These are phyloP conservation scores for Ophion ellenae DNA, from an alignment of 2,888 invertebrate genomes.

Conservation along the genomic window DNA sequence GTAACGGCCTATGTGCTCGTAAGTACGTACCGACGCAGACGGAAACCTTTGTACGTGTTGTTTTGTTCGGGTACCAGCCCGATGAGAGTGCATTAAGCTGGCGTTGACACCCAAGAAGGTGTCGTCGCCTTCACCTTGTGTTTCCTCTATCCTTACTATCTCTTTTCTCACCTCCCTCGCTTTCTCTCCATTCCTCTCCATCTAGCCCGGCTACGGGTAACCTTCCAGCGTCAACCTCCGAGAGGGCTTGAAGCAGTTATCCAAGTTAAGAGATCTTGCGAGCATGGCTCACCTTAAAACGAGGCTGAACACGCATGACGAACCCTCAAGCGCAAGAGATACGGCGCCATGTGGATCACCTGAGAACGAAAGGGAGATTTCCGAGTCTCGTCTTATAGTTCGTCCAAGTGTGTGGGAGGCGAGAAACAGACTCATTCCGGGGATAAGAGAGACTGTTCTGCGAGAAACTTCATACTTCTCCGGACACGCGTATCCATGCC, in stretches of 20 bases:
- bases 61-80: neutral
- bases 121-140: constrained; percentile 18
- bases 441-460: constrained; percentile 22
- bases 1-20: constrained; percentile 5
- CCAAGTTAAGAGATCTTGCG: constrained; percentile 53
- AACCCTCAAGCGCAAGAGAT: neutral
- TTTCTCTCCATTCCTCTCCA: neutral
- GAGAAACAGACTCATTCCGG: constrained; percentile 43
- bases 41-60: constrained; percentile 28
- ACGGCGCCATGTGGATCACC: neutral
- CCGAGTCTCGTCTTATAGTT: neutral
- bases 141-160: constrained; percentile 11
- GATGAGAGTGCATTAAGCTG: constrained; percentile 58
- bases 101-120: constrained; percentile 32
- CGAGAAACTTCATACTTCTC: neutral
- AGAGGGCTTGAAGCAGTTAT: constrained; percentile 43
- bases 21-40: neutral
- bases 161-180: neutral
- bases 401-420: constrained; percentile 17
- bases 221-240: constrained; percentile 35
- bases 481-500: neutral
- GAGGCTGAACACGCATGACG: neutral
- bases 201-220: constrained; percentile 19
- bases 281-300: constrained; percentile 13
- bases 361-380: neutral